Evolutionary conservation across 2,113 vertebrate species (phyloP).

Genomic region (Camelus dromedarius): DNA sequence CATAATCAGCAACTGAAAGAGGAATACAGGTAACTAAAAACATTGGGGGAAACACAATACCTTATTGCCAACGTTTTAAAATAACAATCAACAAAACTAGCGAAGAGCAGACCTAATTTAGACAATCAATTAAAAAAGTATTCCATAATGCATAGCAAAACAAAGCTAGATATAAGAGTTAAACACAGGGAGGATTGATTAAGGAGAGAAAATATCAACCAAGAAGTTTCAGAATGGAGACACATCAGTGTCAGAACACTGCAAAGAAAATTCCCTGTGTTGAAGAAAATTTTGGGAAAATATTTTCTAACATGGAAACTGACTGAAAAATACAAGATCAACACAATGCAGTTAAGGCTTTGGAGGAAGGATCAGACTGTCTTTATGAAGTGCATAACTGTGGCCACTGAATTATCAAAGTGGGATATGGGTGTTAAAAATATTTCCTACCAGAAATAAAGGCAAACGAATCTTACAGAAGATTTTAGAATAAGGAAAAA

Average conservation of each 20-base stretch:
- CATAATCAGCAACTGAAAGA: neutral
- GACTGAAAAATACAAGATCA: neutral
- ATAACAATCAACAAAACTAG: neutral
- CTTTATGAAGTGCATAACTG: neutral
- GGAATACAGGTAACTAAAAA: neutral
- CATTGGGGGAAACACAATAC: neutral
- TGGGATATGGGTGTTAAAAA: neutral
- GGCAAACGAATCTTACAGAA: neutral
- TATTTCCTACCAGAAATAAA: neutral
- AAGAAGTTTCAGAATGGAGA: neutral
- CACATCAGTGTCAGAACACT: neutral
- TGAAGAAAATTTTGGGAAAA: neutral
- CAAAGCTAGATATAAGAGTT: neutral
- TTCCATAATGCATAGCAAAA: neutral
- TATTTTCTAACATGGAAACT: neutral
- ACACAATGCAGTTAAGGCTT: neutral
- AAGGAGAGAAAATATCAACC: neutral
- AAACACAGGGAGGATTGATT: neutral
- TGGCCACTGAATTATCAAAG: neutral
- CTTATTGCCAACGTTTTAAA: neutral
- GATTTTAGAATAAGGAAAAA: neutral
- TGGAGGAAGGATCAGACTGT: fast-evolving
- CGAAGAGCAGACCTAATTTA: neutral
- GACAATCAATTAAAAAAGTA: neutral
- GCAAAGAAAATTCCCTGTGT: neutral